Percentiles rank a stretch among this genome's conserved stretches.
phyloP scores from a whole-genome alignment of 2,113 vertebrate species.

The Picathartes gymnocephalus region DNA sequence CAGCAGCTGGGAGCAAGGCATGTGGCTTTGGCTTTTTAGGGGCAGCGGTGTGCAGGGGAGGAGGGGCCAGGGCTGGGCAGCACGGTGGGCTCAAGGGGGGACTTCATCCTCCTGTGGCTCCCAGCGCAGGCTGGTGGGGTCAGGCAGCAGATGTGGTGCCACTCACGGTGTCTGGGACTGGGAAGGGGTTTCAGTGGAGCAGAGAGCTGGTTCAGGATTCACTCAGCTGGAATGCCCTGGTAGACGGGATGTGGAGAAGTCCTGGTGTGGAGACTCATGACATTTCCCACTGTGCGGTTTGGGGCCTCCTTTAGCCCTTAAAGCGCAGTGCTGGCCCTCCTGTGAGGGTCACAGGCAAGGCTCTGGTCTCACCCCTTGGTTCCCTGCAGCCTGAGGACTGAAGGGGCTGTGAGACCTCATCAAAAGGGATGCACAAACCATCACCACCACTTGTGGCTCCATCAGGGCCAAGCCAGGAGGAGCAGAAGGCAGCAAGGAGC shows the following conservation, averaged over 20 bases:
- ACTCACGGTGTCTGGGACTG: background rate
- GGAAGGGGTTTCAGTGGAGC: background rate
- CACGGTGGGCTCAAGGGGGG: background rate
- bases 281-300: background rate
- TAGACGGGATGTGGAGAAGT: background rate
- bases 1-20: background rate
- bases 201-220: background rate
- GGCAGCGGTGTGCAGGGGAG: background rate
- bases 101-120: background rate
- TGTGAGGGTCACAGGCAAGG: background rate
- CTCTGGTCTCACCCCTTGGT: background rate
- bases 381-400: background rate
- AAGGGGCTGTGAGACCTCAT: fast-evolving
- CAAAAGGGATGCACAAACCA: background rate
- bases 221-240: background rate
- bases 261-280: background rate
- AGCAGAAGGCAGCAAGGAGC: background rate
- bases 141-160: background rate
- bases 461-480: background rate
- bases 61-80: background rate
- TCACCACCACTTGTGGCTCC: background rate
- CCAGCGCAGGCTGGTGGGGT: fast-evolving
- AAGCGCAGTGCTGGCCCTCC: background rate
- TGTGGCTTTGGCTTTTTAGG: background rate
- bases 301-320: background rate